Conservation (phyloP, 2,888 invertebrate species). For the Volucella bombylans region DNA sequence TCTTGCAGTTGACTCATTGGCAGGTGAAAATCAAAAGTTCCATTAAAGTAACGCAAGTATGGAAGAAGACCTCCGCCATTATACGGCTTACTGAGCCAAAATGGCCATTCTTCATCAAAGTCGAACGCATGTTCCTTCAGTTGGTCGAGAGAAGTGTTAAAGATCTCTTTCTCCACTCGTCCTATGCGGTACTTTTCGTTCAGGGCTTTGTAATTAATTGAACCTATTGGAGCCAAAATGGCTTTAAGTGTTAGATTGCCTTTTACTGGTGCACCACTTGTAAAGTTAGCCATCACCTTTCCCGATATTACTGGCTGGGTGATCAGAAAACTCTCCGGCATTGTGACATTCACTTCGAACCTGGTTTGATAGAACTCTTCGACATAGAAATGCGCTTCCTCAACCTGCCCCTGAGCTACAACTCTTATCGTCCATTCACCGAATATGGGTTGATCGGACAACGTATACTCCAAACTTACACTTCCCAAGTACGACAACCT, state of each 20-base stretch:
- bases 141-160: conserved; percentile 50
- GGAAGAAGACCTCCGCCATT: conserved; percentile 85
- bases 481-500: conserved; percentile 94
- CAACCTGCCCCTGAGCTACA: conserved; percentile 91
- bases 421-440: conserved; percentile 94
- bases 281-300: conserved; percentile 94
- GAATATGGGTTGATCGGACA: conserved; percentile 94
- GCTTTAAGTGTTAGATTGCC: conserved; percentile 93
- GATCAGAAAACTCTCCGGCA: conserved; percentile 94
- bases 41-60: conserved; percentile 90
- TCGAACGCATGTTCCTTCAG: conserved; percentile 87
- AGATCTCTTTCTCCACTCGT: conserved; percentile 68
- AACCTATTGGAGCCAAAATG: conserved; percentile 86
- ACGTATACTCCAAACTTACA: conserved; percentile 92
- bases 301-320: conserved; percentile 91
- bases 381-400: conserved; percentile 91
- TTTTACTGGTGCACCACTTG: conserved; percentile 92
- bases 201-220: conserved; percentile 83
- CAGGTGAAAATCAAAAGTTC: conserved; percentile 91
- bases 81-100: conserved; percentile 87
- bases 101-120: conserved; percentile 89
- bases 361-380: conserved; percentile 96
- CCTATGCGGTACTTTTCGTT: conserved; percentile 83
- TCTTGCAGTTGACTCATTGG: conserved; percentile 87
- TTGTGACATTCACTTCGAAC: conserved; percentile 95